phyloP scores from a whole-genome alignment of 2,797 vertebrate genomes.

The Xenops minutus region DNA sequence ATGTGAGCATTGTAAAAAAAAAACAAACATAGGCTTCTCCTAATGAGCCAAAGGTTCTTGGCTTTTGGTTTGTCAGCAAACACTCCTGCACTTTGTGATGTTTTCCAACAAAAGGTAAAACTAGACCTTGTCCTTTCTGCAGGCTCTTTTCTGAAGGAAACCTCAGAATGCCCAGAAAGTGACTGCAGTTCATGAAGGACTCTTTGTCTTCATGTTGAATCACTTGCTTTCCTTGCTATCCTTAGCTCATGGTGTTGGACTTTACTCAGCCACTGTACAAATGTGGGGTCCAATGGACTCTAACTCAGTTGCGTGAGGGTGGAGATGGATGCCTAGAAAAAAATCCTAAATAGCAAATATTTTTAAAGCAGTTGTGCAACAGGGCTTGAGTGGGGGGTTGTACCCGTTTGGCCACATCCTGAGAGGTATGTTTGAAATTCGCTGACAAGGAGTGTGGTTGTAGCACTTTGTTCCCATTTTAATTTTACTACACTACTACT shows the following conservation, averaged over 20 bases:
- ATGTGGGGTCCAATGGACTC: rapidly evolving
- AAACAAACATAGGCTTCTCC: slow-evolving; percentile 14
- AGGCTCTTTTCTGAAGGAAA: slow-evolving; percentile 24
- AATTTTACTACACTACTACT: slow-evolving; percentile 62
- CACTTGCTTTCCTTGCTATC: neutral
- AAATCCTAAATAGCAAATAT: neutral
- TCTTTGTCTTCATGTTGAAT: neutral
- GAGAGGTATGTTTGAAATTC: slow-evolving; percentile 45
- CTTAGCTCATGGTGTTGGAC: neutral
- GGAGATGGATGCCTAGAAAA: neutral
- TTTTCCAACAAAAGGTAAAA: slow-evolving; percentile 1
- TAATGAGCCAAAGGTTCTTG: slow-evolving; percentile 71
- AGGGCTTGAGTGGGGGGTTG: neutral
- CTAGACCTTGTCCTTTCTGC: slow-evolving; percentile 73
- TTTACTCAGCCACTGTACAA: neutral
- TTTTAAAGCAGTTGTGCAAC: neutral
- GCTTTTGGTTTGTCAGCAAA: slow-evolving; percentile 72
- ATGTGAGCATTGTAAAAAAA: neutral
- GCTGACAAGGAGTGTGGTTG: slow-evolving; percentile 19
- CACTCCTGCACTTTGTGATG: slow-evolving; percentile 54
- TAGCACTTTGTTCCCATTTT: slow-evolving; percentile 64
- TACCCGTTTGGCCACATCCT: neutral
- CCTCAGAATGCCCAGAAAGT: slow-evolving; percentile 3
- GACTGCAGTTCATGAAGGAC: neutral
- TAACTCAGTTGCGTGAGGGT: rapidly evolving